Evolutionary conservation across 2,888 invertebrate genomes (phyloP).

Genomic region (Clunio marinus): DNA sequence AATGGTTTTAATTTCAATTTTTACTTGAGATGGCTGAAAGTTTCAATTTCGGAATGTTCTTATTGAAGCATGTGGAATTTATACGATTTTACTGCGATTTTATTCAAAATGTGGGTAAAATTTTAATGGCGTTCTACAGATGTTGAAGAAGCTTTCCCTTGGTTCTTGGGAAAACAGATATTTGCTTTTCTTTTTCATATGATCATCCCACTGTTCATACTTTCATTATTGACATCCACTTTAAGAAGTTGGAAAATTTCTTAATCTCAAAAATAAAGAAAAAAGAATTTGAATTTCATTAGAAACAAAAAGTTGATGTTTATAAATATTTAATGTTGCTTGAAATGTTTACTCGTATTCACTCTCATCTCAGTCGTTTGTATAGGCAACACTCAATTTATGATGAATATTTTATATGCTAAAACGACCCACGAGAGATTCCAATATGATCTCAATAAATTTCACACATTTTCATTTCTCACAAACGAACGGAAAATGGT

Average conservation of each 20-base stretch:
- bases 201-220: no score
- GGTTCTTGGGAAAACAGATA: no score
- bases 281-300: no score
- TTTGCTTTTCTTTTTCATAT: no score
- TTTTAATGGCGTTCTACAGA: no score
- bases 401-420: conserved; percentile 5
- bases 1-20: conserved; percentile 14
- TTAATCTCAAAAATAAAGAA: no score
- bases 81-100: neutral
- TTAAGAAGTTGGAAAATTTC: no score
- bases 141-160: no score
- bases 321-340: neutral
- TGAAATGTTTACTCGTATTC: neutral
- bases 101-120: no score
- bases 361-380: neutral
- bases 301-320: no score
- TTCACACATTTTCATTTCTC: no score
- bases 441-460: neutral
- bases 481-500: neutral
- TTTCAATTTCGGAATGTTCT: neutral
- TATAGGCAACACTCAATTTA: conserved; percentile 1
- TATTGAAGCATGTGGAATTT: neutral
- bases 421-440: conserved; percentile 24
- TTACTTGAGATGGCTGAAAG: neutral
- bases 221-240: no score